Conservation (phyloP, 2,113 vertebrate species). For the Gila orcuttii region DNA sequence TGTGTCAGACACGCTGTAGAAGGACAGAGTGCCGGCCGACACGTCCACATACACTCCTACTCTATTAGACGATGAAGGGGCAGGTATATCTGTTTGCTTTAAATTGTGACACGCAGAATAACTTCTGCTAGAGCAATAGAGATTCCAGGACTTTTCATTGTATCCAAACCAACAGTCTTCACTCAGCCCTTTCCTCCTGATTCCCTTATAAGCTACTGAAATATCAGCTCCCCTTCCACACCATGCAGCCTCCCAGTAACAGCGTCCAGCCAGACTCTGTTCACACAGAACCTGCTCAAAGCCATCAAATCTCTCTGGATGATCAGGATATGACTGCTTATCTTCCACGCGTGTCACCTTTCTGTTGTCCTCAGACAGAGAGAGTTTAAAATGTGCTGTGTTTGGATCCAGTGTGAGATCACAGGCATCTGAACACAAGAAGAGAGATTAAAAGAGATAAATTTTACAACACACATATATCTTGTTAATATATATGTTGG, state of each 20-base stretch:
- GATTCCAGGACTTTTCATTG: background rate
- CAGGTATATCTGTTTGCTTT: background rate
- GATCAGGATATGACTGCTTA: no score
- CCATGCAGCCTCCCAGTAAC: no score
- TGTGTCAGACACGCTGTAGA: no score
- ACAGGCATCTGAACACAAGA: background rate
- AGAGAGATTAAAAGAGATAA: background rate
- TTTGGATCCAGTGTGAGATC: slow-evolving; percentile 3
- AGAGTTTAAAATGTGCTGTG: background rate
- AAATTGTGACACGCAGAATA: background rate
- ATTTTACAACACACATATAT: no score
- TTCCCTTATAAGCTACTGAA: background rate
- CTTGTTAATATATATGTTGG: no score
- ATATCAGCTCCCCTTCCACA: background rate
- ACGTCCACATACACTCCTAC: background rate
- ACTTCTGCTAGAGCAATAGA: background rate
- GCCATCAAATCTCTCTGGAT: no score
- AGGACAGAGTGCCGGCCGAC: background rate
- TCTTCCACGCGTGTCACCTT: no score
- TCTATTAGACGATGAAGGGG: background rate
- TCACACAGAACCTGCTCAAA: no score
- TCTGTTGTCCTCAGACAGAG: background rate
- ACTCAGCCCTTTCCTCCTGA: background rate
- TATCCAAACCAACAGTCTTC: background rate
- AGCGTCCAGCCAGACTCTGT: no score